These are phyloP conservation scores for Eudyptes chrysolophus DNA, from an alignment of 2,113 vertebrate genomes.

Conservation along the genomic window DNA sequence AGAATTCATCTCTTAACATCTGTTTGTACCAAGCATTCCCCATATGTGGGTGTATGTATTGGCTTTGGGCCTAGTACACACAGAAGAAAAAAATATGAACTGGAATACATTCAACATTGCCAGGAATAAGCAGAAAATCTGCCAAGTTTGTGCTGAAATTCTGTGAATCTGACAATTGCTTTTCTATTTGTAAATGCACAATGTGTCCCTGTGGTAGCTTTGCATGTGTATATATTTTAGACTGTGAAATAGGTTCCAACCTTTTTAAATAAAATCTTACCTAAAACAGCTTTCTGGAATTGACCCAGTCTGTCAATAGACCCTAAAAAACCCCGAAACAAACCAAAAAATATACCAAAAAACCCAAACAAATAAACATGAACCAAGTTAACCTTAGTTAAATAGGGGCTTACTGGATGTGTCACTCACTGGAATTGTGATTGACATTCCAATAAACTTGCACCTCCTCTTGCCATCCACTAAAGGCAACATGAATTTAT, in stretches of 20 bases:
- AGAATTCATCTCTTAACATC: conserved; percentile 58
- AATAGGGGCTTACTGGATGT: background rate
- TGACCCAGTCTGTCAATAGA: background rate
- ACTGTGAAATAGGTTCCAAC: background rate
- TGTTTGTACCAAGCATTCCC: conserved; percentile 47
- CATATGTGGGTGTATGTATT: conserved; percentile 4
- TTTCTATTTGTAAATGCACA: background rate
- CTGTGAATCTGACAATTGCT: background rate
- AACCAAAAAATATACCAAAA: fast-evolving
- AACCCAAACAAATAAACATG: fast-evolving
- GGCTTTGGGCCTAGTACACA: conserved; percentile 1
- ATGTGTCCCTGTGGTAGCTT: background rate
- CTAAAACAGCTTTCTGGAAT: background rate
- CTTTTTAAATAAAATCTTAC: background rate
- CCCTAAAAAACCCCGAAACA: fast-evolving
- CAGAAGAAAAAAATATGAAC: background rate
- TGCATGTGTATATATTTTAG: background rate
- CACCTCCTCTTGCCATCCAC: background rate
- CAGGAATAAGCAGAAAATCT: background rate
- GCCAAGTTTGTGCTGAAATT: background rate
- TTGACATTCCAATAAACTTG: background rate
- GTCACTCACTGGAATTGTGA: background rate
- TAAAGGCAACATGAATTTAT: background rate
- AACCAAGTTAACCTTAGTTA: background rate
- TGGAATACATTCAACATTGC: background rate